Base-by-base conservation (phyloP, 2,113 vertebrate species). In the Nettapus auritus region DNA sequence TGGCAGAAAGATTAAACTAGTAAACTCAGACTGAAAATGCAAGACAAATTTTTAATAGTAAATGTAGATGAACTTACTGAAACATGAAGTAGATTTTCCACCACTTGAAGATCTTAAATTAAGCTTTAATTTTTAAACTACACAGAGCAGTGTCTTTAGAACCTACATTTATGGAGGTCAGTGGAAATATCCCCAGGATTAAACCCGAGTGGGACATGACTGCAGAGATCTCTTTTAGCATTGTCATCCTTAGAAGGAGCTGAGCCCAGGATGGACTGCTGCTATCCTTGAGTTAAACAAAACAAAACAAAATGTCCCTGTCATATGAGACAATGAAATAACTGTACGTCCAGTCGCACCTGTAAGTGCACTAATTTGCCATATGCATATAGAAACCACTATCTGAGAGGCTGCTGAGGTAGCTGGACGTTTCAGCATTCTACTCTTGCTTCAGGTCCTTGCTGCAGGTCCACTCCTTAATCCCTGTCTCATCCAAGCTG, bases 1-100 rank as follows among this genome's bases (percentile, higher is more conserved):
- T 91, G 93, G 93, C 90, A 95, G 76, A 78, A 86, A 91, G 80
- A 83, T 69, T 76, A 78, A 97, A 89, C 88, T 46, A 66, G 44
- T 8, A 83, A 91, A 93, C 60, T 83, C 88, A 93, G 90, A 78
- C 82, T 90, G 79, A 94, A 94, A 96, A 77, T 48, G 56, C 0
- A 0, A 38, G 66, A 81, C 68, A 86, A 66, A 50, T 10, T 22
- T 80, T 78, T 88, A 86, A 84, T 31, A 60, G 71, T n/a, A 48
- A 83, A 60, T 70, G 13, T 52, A 83, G 74, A 22, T 48, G 60
- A 70, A 71, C 15, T 90, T 60, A 86, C 68, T 34, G 63, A 89
- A 93, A 66, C n/a, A 91, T 55, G n/a, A 93, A 56, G 55, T 80
- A 34, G 59, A 92, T 93, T 94, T 96, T 92, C 73, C 75, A 71